Evolutionary conservation across 2,888 invertebrate species (phyloP).

Genomic region (Caenorhabditis plicata): DNA sequence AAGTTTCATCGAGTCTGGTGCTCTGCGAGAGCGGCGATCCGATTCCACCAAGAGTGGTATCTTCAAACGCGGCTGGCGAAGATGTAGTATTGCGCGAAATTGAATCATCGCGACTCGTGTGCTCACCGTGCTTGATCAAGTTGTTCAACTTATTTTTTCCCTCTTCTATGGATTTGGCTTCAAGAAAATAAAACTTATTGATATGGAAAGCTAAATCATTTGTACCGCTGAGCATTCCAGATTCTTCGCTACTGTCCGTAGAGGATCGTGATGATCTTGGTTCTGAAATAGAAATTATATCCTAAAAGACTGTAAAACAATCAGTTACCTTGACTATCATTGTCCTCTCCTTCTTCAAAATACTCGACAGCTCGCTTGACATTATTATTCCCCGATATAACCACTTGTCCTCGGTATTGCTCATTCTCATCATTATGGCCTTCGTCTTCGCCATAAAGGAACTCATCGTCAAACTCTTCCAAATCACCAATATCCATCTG

Average conservation of each 20-base stretch:
- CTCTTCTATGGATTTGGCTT: neutral
- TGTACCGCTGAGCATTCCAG: neutral
- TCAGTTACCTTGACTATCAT: neutral
- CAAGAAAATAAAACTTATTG: no score
- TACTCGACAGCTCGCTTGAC: constrained; percentile 35
- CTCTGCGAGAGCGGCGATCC: constrained; percentile 42
- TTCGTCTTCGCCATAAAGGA: constrained; percentile 12
- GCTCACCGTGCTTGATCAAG: neutral
- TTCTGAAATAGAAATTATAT: neutral
- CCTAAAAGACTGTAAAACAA: neutral
- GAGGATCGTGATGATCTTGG: neutral
- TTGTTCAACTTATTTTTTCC: neutral
- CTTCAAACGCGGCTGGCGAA: constrained; percentile 14
- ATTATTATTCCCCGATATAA: constrained; percentile 26
- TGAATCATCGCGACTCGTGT: neutral
- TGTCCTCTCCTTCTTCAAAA: constrained; percentile 22
- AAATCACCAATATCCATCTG: constrained; percentile 44
- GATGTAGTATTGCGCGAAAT: neutral
- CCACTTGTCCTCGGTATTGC: constrained; percentile 14
- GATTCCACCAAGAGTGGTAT: constrained; percentile 25
- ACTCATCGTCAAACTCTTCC: constrained; percentile 24
- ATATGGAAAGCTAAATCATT: constrained; percentile 8
- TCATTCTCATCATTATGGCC: constrained; percentile 8
- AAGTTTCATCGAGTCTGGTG: constrained; percentile 36
- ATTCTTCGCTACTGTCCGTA: neutral